Base-by-base conservation (phyloP, 2,888 invertebrate species). In the Volucella zonaria region DNA sequence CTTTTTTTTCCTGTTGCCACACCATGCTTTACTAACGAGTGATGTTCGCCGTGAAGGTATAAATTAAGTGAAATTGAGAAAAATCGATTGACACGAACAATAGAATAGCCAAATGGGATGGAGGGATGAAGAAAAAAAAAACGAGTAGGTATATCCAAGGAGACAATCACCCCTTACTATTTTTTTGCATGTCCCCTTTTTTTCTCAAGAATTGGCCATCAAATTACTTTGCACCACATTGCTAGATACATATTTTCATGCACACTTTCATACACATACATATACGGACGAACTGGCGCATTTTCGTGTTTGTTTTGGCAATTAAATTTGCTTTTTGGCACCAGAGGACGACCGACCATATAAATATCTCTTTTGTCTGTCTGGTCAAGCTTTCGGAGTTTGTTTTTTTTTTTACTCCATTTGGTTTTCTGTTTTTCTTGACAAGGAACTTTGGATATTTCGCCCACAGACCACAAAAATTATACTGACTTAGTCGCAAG, bases 81-180 rank as follows among this genome's bases (percentile, higher is more conserved):
- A 80, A 85, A 85, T 85, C 81, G 85, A 85, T 85, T 80, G 81
- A 77, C 76, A 81, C 71, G 47, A 85, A 75, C 78, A 82, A 68
- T 47, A 49, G 59, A 47, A 62, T 11, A 43, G 14, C 45, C 31
- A 47, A 75, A 51, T 51, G 56, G 45, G 45, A n/a, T 54, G 38
- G 14, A 59, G 42, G 14, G 43, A 42, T 1, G 10, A 3, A 49
- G 54, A 31, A 56, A 67, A 54, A 45, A 64, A 62, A 51, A n/a
- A n/a, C n/a, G n/a, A n/a, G n/a, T 18, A n/a, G 31, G 9, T 23
- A 58, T 14, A 42, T 14, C 43, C 38, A 61, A 62, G 40, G 9
- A 73, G 61, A 61, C 62, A 67, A 49, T 64, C 71, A 59, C 62
- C 73, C 77, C 54, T 14, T 56, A n/a, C 12, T 8, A 14, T n/a